These are phyloP conservation scores for Phylloscopus collybita DNA, from an alignment of 2,797 vertebrate genomes.

Conservation along the genomic window DNA sequence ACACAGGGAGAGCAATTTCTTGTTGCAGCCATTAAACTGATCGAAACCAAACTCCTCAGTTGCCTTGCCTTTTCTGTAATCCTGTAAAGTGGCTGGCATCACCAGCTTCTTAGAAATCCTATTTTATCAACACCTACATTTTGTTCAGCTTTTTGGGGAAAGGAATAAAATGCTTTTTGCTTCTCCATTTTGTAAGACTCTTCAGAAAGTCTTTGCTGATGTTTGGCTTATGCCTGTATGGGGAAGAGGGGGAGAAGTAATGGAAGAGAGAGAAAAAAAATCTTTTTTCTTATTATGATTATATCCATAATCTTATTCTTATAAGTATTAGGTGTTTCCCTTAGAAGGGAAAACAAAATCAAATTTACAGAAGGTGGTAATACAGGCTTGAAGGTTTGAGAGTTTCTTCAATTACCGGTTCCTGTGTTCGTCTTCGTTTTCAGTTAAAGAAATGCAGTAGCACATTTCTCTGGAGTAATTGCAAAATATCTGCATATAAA, in stretches of 20 bases:
- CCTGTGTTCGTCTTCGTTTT: neutral
- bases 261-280: neutral
- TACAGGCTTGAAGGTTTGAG: neutral
- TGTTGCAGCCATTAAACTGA: neutral
- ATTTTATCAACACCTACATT: neutral
- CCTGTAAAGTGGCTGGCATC: neutral
- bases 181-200: neutral
- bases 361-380: neutral
- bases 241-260: neutral
- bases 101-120: neutral
- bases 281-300: neutral
- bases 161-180: neutral
- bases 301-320: neutral
- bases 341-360: neutral
- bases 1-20: neutral
- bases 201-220: neutral
- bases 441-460: neutral
- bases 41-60: neutral
- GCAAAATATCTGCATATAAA: constrained; percentile 8
- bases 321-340: neutral
- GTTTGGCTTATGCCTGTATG: neutral
- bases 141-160: neutral
- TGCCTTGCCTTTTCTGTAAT: neutral
- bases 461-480: neutral
- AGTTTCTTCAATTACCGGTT: neutral